These are phyloP conservation scores for Narcine bancroftii DNA, from an alignment of 2,113 vertebrate species.

Conservation along the genomic window DNA sequence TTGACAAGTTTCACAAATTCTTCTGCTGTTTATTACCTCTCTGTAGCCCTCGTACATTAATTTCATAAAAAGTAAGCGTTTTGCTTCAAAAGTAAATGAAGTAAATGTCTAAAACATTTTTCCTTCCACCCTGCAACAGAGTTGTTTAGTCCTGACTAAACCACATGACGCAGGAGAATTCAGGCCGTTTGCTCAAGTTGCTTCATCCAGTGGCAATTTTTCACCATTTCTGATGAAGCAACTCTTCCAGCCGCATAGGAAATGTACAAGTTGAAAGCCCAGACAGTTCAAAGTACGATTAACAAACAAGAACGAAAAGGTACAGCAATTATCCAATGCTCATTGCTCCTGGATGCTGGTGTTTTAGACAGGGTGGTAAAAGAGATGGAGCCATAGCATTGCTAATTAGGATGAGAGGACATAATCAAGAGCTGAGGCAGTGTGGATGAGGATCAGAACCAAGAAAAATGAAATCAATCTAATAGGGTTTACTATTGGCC, in stretches of 20 bases:
- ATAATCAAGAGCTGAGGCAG: no score
- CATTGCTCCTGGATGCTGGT: no score
- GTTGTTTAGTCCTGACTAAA: neutral
- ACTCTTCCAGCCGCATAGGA: neutral
- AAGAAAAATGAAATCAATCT: no score
- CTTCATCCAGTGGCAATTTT: neutral
- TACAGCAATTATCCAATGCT: neutral
- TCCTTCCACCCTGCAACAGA: neutral
- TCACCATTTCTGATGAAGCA: conserved; percentile 32
- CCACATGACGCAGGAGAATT: neutral
- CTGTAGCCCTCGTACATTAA: neutral
- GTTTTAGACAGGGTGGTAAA: no score
- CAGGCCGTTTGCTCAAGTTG: conserved; percentile 15
- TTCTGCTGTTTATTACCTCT: neutral
- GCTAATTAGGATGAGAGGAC: no score
- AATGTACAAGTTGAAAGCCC: neutral
- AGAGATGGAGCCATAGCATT: no score
- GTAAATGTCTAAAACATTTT: neutral
- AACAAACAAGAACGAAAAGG: neutral
- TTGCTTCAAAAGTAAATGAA: neutral
- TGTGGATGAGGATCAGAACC: no score
- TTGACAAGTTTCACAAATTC: neutral
- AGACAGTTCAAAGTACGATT: neutral
- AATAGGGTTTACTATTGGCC: no score
- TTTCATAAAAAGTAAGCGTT: neutral